Conservation (phyloP, 2,888 invertebrate species). For the Drosophila helvetica region DNA sequence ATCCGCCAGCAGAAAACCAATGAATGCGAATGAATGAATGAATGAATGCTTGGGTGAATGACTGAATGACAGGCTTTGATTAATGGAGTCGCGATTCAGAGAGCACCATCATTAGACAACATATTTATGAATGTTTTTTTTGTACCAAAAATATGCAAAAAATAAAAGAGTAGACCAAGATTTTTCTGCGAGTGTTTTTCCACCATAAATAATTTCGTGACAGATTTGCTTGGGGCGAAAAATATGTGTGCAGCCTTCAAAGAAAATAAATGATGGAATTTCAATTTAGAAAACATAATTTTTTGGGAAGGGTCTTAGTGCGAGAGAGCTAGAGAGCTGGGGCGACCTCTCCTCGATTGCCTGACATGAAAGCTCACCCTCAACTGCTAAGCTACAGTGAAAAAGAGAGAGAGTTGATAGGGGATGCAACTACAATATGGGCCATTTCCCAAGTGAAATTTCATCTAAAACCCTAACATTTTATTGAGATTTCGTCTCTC, state of each 20-base stretch:
- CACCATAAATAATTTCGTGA: conserved; percentile 25
- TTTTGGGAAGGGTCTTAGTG: no score
- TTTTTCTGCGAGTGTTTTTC: conserved; percentile 11
- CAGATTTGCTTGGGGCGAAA: conserved; percentile 12
- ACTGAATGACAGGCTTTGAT: conserved; percentile 73
- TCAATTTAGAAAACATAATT: not conserved
- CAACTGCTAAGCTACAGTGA: no score
- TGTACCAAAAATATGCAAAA: conserved; percentile 33
- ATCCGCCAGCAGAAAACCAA: conserved; percentile 55
- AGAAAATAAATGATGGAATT: not conserved
- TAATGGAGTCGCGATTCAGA: conserved; percentile 55
- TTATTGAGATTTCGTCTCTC: no score
- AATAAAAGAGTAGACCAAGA: conserved; percentile 9
- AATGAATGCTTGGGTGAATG: conserved; percentile 59
- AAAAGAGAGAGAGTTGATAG: no score
- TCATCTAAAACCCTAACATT: no score
- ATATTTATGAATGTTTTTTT: conserved; percentile 35
- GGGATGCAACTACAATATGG: no score
- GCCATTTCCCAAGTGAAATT: no score
- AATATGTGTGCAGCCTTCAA: not conserved
- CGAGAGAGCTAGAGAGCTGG: no score
- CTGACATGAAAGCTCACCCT: no score
- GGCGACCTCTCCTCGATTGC: no score
- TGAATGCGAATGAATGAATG: conserved; percentile 26
- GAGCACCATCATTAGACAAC: conserved; percentile 39